phyloP scores from a whole-genome alignment of 2,797 vertebrate species.

The Tokudaia tokunoshimensis region DNA sequence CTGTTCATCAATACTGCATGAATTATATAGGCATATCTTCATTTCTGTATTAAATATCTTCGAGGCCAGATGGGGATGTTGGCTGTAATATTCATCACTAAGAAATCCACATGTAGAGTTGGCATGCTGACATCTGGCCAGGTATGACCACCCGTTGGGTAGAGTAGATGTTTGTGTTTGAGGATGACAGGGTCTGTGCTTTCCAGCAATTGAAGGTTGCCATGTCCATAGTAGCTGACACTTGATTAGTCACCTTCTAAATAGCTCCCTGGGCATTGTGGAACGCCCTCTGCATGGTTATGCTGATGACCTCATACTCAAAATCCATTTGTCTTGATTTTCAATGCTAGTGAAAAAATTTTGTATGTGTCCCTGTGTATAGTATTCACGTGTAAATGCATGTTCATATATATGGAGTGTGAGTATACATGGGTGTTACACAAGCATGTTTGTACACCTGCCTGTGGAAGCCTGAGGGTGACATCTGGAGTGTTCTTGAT shows the following conservation, averaged over 20 bases:
- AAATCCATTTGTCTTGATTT: not conserved
- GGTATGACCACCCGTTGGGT: slow-evolving; percentile 57
- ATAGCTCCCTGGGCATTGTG: not conserved
- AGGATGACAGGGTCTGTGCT: not conserved
- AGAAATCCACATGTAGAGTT: slow-evolving; percentile 67
- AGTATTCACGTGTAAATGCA: no score
- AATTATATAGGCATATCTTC: slow-evolving; percentile 79
- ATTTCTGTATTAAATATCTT: slow-evolving; percentile 73
- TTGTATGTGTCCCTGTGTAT: not conserved
- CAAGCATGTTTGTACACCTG: not conserved
- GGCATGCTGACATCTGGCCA: slow-evolving; percentile 75
- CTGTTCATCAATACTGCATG: slow-evolving; percentile 74
- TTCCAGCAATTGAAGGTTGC: not conserved
- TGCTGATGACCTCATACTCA: not conserved
- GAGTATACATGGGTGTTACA: not conserved
- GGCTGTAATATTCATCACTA: slow-evolving; percentile 82
- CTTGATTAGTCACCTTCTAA: slow-evolving; percentile 17
- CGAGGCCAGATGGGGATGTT: slow-evolving; percentile 82
- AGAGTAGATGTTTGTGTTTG: slow-evolving; percentile 47
- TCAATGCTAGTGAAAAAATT: not conserved
- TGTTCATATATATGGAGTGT: not conserved
- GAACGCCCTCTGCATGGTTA: not conserved
- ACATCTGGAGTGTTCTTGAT: not conserved
- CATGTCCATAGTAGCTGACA: slow-evolving; percentile 21
- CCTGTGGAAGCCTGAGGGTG: not conserved